Evolutionary conservation across 2,797 vertebrate genomes (phyloP).

Genomic region (Echeneis naucrates): DNA sequence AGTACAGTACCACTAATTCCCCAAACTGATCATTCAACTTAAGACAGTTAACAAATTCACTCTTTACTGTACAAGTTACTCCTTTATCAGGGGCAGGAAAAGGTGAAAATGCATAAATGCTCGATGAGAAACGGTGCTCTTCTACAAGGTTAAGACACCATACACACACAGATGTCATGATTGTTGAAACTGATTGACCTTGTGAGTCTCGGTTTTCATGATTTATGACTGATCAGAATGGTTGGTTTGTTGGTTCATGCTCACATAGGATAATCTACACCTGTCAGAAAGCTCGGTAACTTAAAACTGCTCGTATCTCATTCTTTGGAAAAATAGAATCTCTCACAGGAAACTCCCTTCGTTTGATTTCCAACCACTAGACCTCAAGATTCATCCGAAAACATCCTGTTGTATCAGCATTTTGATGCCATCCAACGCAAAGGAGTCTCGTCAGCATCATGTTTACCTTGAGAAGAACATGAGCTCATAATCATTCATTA

Average conservation of each 20-base stretch:
- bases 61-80: neutral
- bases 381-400: slow-evolving; percentile 74
- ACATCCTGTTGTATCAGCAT: slow-evolving; percentile 78
- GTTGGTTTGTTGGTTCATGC: slow-evolving; percentile 17
- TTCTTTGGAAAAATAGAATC: slow-evolving; percentile 75
- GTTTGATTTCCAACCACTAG: slow-evolving; percentile 77
- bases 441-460: slow-evolving; percentile 45
- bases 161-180: neutral
- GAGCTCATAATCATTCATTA: neutral
- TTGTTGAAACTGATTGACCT: neutral
- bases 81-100: neutral
- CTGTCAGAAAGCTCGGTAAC: slow-evolving; percentile 14
- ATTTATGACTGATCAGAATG: slow-evolving; percentile 23
- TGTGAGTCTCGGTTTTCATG: neutral
- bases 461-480: slow-evolving; percentile 15
- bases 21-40: neutral
- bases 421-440: slow-evolving; percentile 53
- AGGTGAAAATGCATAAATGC: neutral
- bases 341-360: slow-evolving; percentile 76
- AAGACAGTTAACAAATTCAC: neutral
- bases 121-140: neutral
- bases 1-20: neutral
- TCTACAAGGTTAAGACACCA: neutral
- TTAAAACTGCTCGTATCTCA: slow-evolving; percentile 25
- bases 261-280: slow-evolving; percentile 15